Conservation (phyloP, 2,113 vertebrate species). For the Poecile atricapillus region DNA sequence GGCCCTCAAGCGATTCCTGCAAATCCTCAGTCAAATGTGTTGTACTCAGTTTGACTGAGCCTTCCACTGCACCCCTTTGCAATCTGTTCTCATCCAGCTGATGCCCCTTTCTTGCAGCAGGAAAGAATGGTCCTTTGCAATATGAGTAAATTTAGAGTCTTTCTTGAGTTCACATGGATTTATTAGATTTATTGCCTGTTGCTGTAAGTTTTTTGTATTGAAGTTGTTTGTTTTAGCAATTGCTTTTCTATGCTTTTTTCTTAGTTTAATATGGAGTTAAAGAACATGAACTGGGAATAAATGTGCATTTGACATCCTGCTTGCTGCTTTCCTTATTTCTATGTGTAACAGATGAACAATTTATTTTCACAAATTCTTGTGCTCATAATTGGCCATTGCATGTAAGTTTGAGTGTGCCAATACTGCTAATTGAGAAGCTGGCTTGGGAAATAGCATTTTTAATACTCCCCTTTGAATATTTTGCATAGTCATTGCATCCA, state of each 20-base stretch:
- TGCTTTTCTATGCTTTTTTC: not conserved
- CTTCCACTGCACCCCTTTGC: not conserved
- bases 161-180: not conserved
- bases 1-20: not conserved
- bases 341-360: not conserved
- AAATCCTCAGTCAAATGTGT: not conserved
- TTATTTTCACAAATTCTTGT: not conserved
- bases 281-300: not conserved
- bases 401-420: not conserved
- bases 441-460: not conserved
- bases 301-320: not conserved
- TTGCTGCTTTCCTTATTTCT: not conserved
- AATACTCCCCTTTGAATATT: not conserved
- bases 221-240: not conserved
- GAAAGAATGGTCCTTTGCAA: not conserved
- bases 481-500: not conserved
- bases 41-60: accelerated
- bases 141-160: not conserved
- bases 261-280: not conserved
- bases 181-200: not conserved
- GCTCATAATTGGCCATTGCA: not conserved
- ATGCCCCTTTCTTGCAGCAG: not conserved
- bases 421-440: not conserved
- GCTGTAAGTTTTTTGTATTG: not conserved
- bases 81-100: not conserved